Base-by-base conservation (phyloP, 2,797 vertebrate species). In the Hafferia zeledoni region DNA sequence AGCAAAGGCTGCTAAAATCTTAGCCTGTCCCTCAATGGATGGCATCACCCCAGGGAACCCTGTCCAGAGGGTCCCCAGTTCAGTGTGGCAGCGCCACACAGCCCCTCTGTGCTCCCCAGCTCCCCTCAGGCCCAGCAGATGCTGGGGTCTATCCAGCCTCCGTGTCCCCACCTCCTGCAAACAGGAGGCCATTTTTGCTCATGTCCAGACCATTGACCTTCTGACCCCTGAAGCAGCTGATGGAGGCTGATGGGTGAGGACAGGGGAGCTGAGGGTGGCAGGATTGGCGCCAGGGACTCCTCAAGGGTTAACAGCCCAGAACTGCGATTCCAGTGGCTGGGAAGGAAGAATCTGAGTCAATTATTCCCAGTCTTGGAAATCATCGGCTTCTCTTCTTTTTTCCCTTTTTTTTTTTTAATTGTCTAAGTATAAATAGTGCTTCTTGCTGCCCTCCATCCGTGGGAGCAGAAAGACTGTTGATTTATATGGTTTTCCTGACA, bases 401-500 rank as follows among this genome's bases (percentile, higher is more conserved):
- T 60, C 8, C 14, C 15, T 64, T 60, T 82, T 63, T 64, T 57
- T 94, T 89, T 70, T 90, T 83, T 64, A 72, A 94, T 96, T 96
- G 93, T 96, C 87, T 68, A 90, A 87, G 89, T 96, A 95, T 96
- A 96, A 97, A 96, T 96, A 97, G 96, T 95, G 89, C 83, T 96
- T 91, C 90, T 96, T 83, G 69, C 94, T 96, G 93, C 89, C 93
- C 90, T 93, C 89, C 94, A 94, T 94, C 94, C 95, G 89, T 94
- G 93, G 95, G 95, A 96, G 91, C 94, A 96, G 91, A 95, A 95
- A 92, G 97, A 93, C 90, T 96, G 95, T 97, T 97, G 96, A 97
- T 97, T 96, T 97, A 96, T 97, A 96, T 97, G 96, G 94, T 91
- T 97, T 97, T 97, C 92, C 95, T 97, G 94, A 97, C 94, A 95